Evolutionary conservation across 1,140 invertebrate genomes (phyloP), one percentile per base, ranked within the genome.

Genomic region (Nomia melanderi): DNA sequence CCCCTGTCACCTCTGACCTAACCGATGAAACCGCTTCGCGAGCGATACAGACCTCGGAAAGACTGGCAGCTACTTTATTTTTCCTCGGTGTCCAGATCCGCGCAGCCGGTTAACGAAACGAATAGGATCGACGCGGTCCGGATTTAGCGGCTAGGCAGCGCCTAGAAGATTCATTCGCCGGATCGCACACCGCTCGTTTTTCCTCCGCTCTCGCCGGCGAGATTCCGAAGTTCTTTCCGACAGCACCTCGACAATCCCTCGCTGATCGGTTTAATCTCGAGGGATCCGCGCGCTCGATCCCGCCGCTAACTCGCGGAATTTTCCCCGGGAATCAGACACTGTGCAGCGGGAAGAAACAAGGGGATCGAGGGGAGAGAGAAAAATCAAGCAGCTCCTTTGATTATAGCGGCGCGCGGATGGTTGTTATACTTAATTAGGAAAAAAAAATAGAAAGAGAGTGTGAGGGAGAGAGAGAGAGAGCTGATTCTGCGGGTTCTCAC

Each of bases 1-100:
- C 74, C 78, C 65, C 69, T 71, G 75, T 84, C 83, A 81, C 82
- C 82, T 85, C 60, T 84, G 82, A 85, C 82, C 78, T 56, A 64
- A 64, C 72, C 64, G 64, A 77, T 39, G 66, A 77, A 78, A 81
- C 73, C 59, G 57, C 56, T 83, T 79, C 71, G 50, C 67, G 57
- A 50, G 57, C 63, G 50, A 69, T 67, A 63, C 47, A 41, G 9
- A 14, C 39, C 5, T 27, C 25, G 56, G 33, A 50, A 39, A 75
- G 31, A 67, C 20, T 44, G 23, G 44, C 27, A 25, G 36, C 70
- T 63, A 33, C 63, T 69, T 50, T 64, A 25, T 71, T 57, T 17
- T 44, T 23, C 33, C 14, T 41, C 39, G 1, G 41, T 44, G 62
- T 27, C 8, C 50, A 63, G n/a, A 36, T 53, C 60, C 47, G 6